A percentile compares a stretch with the other conserved stretches of the same genome.
Conservation (phyloP, 2,797 vertebrate species). For the Lycodopsis pacificus region DNA sequence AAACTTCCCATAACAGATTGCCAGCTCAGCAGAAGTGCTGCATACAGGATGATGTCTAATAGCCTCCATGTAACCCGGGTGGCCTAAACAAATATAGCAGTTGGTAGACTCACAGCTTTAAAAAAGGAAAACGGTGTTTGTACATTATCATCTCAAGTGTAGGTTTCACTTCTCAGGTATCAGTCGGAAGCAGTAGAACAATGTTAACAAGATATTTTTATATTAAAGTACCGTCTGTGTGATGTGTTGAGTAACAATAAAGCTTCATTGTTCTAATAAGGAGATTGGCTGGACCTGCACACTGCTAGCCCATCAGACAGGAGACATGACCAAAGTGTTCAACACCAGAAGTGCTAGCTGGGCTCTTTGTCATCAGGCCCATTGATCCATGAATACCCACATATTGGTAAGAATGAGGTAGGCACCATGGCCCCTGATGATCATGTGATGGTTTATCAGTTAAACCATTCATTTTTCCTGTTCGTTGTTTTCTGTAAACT, state of each 20-base stretch:
- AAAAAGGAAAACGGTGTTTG: not conserved
- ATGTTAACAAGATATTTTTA: not conserved
- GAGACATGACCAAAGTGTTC: constrained; percentile 18
- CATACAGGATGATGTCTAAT: constrained; percentile 24
- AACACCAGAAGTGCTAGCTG: constrained; percentile 34
- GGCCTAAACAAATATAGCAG: constrained; percentile 32
- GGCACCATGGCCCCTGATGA: not conserved
- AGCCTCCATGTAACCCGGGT: constrained; percentile 17
- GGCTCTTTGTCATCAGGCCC: constrained; percentile 37
- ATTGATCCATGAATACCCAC: constrained; percentile 34
- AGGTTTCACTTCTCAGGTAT: not conserved
- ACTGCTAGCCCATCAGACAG: constrained; percentile 11
- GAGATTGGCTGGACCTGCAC: not conserved
- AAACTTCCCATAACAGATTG: constrained; percentile 61
- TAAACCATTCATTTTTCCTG: not conserved
- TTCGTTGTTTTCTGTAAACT: constrained; percentile 5
- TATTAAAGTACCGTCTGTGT: not conserved
- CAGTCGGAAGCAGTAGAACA: not conserved
- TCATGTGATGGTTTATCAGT: constrained; percentile 7
- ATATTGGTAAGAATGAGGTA: not conserved
- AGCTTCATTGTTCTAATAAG: not conserved
- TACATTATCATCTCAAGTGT: not conserved
- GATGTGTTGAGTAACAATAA: not conserved
- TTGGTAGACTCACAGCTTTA: not conserved
- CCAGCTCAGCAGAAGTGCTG: constrained; percentile 67